These are phyloP conservation scores for Desoria tigrina DNA, from an alignment of 2,888 invertebrate species.

Conservation along the genomic window DNA sequence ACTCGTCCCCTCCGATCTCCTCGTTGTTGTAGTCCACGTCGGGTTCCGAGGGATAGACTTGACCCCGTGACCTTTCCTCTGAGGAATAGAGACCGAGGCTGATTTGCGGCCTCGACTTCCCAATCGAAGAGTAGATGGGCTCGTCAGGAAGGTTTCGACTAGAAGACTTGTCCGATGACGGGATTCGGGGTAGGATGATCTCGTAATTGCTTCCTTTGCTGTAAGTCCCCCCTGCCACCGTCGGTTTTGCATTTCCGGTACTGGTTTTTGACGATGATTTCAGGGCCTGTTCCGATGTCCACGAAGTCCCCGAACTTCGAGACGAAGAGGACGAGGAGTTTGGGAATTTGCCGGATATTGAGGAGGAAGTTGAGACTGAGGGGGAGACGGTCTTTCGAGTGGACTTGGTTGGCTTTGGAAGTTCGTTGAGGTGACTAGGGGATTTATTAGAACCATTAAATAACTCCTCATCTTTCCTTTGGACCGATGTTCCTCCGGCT, in stretches of 20 bases:
- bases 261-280: neutral
- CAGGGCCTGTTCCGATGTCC: neutral
- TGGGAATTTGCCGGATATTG: slow-evolving; percentile 5
- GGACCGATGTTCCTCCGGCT: too few species aligned
- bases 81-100: slow-evolving; percentile 4
- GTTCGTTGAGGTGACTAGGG: neutral
- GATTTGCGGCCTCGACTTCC: slow-evolving; percentile 17
- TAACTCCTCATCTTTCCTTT: too few species aligned
- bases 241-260: neutral
- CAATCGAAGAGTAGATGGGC: slow-evolving; percentile 19
- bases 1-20: neutral
- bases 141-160: slow-evolving; percentile 4
- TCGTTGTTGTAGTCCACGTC: slow-evolving; percentile 18
- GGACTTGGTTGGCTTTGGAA: neutral
- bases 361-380: slow-evolving; percentile 23
- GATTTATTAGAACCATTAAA: neutral
- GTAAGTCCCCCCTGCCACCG: slow-evolving; percentile 36
- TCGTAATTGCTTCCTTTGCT: slow-evolving; percentile 45
- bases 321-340: slow-evolving; percentile 15
- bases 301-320: slow-evolving; percentile 4
- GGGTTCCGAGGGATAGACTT: slow-evolving; percentile 6
- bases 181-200: slow-evolving; percentile 27
- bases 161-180: slow-evolving; percentile 12
- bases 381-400: neutral
- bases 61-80: neutral